Base-by-base conservation (phyloP, 1,140 invertebrate species). In the Lordiphosa clarofinis region DNA sequence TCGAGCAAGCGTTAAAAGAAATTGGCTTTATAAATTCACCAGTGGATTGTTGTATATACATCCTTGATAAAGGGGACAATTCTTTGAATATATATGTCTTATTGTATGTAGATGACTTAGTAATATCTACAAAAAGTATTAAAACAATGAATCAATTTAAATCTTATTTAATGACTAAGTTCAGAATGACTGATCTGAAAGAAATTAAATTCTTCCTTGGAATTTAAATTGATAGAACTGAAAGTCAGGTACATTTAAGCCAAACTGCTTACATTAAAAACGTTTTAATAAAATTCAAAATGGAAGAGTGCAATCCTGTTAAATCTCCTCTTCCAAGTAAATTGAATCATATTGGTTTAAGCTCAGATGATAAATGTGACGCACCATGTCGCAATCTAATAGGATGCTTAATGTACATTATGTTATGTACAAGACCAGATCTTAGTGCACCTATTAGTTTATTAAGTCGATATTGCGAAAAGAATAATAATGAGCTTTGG, bases 221-320 rank as follows among this genome's bases (percentile, higher is more conserved):
- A 8, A 50, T 50, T 21, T 39, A 50, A 38, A n/a, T 43, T 19
- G 15, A 43, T 19, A 19, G 40, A 19, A 43, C 24, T 19, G 12
- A 37, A 24, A 15, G 37, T 38, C 28, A 50, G 39, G 24, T n/a
- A 39, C 21, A 21, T 39, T 36, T 50, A n/a, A 50, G 48, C 37
- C 47, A 50, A 50, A 38, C 40, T 19, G 40, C 15, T 15, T 43
- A 53, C 12, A 43, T 43, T 35, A 53, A 35, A 33, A 42, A 42
- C 33, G 39, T 43, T 43, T 43, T 39, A 40, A 13, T 9, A 6
- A 52, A 52, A 33, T 52, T 52, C n/a, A 52, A 39, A 13, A 52
- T 39, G 50, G 39, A 43, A 15, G 28, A 52, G 31, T 40, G 36
- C 21, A 52, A 52, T 40, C 37, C 49, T 31, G 49, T 40, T 31